A percentile compares a stretch with the other conserved stretches of the same genome.
Evolutionary conservation across 2,113 vertebrate species (phyloP).

Genomic region (Mesitornis unicolor): DNA sequence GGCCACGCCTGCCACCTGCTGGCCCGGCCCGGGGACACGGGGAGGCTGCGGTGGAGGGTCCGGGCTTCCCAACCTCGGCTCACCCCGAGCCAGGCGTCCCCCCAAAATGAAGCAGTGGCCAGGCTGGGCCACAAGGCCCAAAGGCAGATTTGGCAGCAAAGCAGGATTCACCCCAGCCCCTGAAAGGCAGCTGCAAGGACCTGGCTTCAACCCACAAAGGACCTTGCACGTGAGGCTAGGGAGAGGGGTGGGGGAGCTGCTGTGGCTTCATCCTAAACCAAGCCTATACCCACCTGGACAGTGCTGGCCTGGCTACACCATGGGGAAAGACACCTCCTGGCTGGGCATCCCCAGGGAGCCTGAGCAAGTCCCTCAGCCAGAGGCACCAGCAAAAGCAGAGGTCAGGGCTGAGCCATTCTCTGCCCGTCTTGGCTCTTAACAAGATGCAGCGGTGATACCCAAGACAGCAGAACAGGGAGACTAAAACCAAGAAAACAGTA

Average conservation of each 20-base stretch:
- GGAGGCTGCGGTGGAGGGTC: too few relatives aligned
- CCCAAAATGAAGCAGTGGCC: fast-evolving
- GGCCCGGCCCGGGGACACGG: not conserved
- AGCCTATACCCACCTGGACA: fast-evolving
- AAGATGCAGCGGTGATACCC: fast-evolving
- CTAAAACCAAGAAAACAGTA: fast-evolving
- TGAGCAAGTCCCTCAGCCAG: not conserved
- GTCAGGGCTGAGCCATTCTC: not conserved
- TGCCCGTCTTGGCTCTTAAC: fast-evolving
- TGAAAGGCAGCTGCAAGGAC: fast-evolving
- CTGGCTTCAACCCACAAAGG: fast-evolving
- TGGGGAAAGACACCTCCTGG: too few relatives aligned
- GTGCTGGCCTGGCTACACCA: fast-evolving
- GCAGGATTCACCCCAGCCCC: fast-evolving
- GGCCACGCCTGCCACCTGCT: constrained; percentile 14
- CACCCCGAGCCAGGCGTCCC: fast-evolving
- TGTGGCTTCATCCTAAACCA: not conserved
- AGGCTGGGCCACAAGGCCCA: fast-evolving
- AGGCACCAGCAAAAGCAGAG: fast-evolving
- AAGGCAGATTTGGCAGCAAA: fast-evolving
- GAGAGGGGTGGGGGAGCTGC: fast-evolving
- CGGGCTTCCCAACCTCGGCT: not conserved
- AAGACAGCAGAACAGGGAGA: not conserved
- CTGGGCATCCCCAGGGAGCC: too few relatives aligned
- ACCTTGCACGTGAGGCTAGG: too few relatives aligned